Base-by-base conservation (phyloP, 2,797 vertebrate genomes). In the Fundulus diaphanus region DNA sequence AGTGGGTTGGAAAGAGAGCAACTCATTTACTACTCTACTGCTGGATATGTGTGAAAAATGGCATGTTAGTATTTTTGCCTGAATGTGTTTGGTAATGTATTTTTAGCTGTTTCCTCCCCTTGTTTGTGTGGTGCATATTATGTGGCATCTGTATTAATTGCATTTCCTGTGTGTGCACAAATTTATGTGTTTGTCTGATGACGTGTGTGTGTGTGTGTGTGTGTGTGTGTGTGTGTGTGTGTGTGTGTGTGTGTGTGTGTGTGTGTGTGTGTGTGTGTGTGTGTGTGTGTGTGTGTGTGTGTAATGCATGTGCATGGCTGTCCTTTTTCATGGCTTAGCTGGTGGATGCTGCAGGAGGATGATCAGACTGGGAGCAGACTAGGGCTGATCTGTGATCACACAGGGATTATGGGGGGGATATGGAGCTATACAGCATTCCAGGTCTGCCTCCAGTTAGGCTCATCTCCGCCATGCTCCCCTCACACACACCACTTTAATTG, bases 401-500 rank as follows among this genome's bases (percentile, higher is more conserved):
- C 77, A 94, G 91, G 95, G 94, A 95, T 95, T 94, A 95, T 90
- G 90, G 88, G 88, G n/a, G 90, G 92, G 33, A 92, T 94, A 92
- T 92, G 88, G 91, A 90, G 90, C 89, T 91, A 88, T 92, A 92
- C 91, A 91, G 92, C 89, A 92, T 92, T 92, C 88, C 86, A 89
- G 90, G 89, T 84, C 92, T 67, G 87, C 92, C 90, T 92, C 90
- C 88, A 91, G 90, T 93, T 88, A 92, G 91, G 84, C 93, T 94
- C 93, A 94, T 94, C 92, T 94, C 89, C 15, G 68, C 92, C 92
- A 91, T 86, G 82, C 90, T 91, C 82, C 81, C 87, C 87, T 87
- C 85, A 87, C 89, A 91, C 93, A 92, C 91, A 92, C 85, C 92
- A 92, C 92, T 95, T 95, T 96, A 96, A 96, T 96, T 96, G 95